Evolutionary conservation across 2,888 invertebrate genomes (phyloP).

Genomic region (Leptinotarsa peninsularis): DNA sequence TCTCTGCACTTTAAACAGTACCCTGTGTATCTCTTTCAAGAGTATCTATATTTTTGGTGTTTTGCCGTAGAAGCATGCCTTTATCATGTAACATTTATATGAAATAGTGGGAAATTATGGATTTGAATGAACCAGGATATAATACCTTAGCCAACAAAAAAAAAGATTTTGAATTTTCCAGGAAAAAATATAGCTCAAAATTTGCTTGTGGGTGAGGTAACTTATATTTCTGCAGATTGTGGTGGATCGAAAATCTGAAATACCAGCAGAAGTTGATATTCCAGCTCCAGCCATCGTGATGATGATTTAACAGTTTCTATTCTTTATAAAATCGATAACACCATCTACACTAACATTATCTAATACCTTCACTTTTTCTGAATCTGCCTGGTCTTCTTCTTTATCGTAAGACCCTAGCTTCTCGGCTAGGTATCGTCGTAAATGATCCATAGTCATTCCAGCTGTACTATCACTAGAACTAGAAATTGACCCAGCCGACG

Average conservation of each 20-base stretch:
- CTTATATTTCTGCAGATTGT: conserved; percentile 91
- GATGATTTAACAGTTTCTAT: conserved; percentile 83
- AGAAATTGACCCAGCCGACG: neutral
- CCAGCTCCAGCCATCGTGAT: conserved; percentile 97
- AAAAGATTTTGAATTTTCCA: conserved; percentile 91
- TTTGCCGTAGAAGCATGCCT: conserved; percentile 79
- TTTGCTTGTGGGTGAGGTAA: conserved; percentile 92
- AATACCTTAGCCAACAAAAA: conserved; percentile 91
- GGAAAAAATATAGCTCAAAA: conserved; percentile 90
- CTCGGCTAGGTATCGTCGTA: conserved; percentile 74
- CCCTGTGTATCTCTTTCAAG: conserved; percentile 86
- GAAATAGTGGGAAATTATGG: conserved; percentile 93
- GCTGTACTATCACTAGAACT: conserved; percentile 33
- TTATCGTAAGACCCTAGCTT: conserved; percentile 73
- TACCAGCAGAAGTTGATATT: conserved; percentile 95
- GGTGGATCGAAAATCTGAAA: conserved; percentile 97
- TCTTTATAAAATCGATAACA: conserved; percentile 82
- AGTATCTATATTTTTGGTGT: conserved; percentile 94
- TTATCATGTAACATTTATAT: conserved; percentile 87
- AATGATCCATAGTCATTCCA: conserved; percentile 70
- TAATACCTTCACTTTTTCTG: conserved; percentile 52
- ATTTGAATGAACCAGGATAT: conserved; percentile 88
- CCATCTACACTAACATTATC: conserved; percentile 79
- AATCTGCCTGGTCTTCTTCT: conserved; percentile 56
- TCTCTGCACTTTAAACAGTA: conserved; percentile 85